Conservation (phyloP, 2,888 invertebrate species). For the Cheilosia urbana region DNA sequence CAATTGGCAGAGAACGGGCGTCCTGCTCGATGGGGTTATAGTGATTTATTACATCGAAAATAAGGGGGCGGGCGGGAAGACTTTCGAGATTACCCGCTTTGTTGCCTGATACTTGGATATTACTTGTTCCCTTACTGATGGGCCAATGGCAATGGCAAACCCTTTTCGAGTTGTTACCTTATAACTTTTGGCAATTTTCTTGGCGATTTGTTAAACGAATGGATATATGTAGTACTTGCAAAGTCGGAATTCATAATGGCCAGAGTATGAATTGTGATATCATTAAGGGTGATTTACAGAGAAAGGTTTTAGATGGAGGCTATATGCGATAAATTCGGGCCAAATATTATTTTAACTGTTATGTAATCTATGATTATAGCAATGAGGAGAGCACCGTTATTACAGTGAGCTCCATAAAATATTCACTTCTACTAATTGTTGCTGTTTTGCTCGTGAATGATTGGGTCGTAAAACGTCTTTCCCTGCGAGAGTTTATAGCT, state of each 20-base stretch:
- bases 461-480: conserved; percentile 22
- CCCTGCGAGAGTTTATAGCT: neutral
- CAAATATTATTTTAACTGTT: conserved; percentile 67
- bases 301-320: conserved; percentile 54
- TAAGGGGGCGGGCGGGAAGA: conserved; percentile 17
- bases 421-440: conserved; percentile 52
- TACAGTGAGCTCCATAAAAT: conserved; percentile 33
- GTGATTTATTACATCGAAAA: conserved; percentile 60
- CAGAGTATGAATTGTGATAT: conserved; percentile 68
- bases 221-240: conserved; percentile 56
- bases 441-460: conserved; percentile 8
- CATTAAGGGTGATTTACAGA: conserved; percentile 70
- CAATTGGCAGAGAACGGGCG: neutral
- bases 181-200: conserved; percentile 66
- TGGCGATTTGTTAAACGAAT: conserved; percentile 68
- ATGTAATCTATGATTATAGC: conserved; percentile 59
- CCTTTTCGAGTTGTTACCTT: conserved; percentile 50
- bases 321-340: conserved; percentile 61
- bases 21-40: conserved; percentile 22
- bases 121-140: conserved; percentile 17
- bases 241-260: conserved; percentile 67
- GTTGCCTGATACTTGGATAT: conserved; percentile 68
- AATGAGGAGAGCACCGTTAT: conserved; percentile 9
- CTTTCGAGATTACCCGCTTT: conserved; percentile 45
- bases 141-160: conserved; percentile 30